Conservation (phyloP, 2,113 vertebrate genomes). For the Bos javanicus region DNA sequence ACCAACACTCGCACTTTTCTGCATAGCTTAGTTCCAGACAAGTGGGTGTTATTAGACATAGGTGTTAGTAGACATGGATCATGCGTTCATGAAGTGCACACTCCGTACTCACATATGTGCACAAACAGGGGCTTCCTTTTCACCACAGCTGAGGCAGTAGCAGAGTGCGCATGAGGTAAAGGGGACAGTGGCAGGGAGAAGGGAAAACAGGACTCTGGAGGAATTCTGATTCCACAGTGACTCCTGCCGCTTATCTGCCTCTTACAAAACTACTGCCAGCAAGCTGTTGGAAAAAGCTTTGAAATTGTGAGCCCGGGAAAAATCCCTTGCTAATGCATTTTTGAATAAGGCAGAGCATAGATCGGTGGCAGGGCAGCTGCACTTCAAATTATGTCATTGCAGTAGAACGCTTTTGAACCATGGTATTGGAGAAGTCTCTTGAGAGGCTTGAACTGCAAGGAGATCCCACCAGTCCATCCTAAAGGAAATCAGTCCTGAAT, state of each 20-base stretch:
- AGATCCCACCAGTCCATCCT: neutral
- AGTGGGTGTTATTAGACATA: neutral
- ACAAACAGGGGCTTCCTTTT: neutral
- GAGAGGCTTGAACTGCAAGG: neutral
- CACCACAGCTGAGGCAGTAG: neutral
- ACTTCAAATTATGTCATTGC: constrained; percentile 52
- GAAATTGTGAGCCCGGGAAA: constrained; percentile 22
- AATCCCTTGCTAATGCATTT: constrained; percentile 46
- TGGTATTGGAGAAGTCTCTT: neutral
- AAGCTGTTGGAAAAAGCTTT: constrained; percentile 47
- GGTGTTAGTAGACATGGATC: neutral
- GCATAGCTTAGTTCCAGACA: neutral
- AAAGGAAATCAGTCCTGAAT: neutral
- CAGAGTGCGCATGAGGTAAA: neutral
- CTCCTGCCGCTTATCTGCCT: neutral
- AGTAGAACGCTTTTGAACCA: neutral
- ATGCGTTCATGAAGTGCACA: neutral
- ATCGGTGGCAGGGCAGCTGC: constrained; percentile 45
- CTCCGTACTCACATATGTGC: no score
- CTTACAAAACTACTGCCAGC: neutral
- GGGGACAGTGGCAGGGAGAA: neutral
- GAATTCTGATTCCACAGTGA: neutral
- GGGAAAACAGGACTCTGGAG: neutral
- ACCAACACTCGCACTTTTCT: neutral
- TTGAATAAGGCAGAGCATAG: constrained; percentile 22